These are phyloP conservation scores for Gymnocypris eckloni DNA, from an alignment of 2,797 vertebrate genomes.

Conservation along the genomic window DNA sequence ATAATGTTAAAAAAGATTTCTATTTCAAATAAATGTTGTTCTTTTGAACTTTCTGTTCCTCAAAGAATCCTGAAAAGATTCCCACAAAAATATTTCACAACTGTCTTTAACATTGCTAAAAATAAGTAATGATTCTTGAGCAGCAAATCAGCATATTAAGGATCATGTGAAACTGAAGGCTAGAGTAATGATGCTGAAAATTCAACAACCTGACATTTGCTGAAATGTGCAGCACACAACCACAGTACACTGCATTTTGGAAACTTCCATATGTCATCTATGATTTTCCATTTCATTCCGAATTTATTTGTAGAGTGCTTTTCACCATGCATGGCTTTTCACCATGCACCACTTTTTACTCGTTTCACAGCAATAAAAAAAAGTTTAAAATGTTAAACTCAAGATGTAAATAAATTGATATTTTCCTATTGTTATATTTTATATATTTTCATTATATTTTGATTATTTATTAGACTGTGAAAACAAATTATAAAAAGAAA, in stretches of 20 bases:
- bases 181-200: no score
- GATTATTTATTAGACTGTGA: no score
- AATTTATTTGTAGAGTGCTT: neutral
- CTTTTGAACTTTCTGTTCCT: neutral
- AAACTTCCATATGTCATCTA: neutral
- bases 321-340: neutral
- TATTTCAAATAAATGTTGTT: neutral
- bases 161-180: neutral
- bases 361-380: neutral
- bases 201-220: neutral
- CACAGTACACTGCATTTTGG: neutral
- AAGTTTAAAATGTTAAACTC: neutral
- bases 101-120: neutral
- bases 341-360: neutral
- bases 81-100: neutral
- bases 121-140: neutral
- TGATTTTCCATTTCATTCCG: neutral
- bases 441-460: no score
- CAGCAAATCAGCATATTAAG: neutral
- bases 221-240: neutral
- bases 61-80: neutral
- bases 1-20: neutral
- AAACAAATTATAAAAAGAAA: no score
- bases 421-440: no score
- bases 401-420: rapidly evolving